A percentile compares a stretch with the other conserved stretches of the same genome.
These are phyloP conservation scores for Simalia tracyae DNA, from an alignment of 2,797 vertebrate genomes.

Conservation along the genomic window DNA sequence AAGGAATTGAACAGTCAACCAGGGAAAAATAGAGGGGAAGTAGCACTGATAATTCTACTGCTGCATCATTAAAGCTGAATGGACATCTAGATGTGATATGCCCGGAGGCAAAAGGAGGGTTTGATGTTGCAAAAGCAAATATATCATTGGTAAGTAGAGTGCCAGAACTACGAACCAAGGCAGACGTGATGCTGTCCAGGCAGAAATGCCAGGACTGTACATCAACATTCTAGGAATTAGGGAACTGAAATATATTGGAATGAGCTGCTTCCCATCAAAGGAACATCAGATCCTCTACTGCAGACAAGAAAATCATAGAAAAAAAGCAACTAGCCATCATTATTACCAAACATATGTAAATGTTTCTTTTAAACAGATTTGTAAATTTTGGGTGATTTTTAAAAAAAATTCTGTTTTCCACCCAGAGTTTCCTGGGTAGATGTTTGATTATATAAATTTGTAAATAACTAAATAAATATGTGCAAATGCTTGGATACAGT, in stretches of 20 bases:
- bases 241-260: neutral
- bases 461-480: neutral
- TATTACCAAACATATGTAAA: neutral
- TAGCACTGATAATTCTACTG: neutral
- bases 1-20: neutral
- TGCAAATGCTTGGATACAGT: neutral
- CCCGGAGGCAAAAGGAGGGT: neutral
- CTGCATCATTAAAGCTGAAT: neutral
- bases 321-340: neutral
- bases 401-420: neutral
- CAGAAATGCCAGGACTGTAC: neutral
- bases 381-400: neutral
- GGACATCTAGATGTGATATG: neutral
- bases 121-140: neutral
- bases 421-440: neutral
- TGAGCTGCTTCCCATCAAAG: neutral
- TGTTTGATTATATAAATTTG: neutral
- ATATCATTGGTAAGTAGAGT: neutral
- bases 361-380: neutral
- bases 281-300: neutral
- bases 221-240: neutral
- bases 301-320: neutral
- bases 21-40: neutral
- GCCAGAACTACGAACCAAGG: neutral
- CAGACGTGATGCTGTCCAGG: neutral